phyloP scores from a whole-genome alignment of 2,888 invertebrate species.

The Orthosia cruda region DNA sequence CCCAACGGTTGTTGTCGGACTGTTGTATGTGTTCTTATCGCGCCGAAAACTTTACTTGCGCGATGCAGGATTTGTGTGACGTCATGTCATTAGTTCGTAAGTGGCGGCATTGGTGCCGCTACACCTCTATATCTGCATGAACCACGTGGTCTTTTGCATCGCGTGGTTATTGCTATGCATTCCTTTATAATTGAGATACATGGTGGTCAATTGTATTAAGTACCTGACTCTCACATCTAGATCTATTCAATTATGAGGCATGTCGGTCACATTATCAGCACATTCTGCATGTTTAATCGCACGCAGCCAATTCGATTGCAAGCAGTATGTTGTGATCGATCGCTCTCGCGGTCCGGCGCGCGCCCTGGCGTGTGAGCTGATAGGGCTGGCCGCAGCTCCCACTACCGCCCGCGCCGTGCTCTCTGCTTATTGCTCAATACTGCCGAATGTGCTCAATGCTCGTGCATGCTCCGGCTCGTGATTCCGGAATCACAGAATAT shows the following conservation, averaged over 20 bases:
- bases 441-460: not conserved
- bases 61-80: no score
- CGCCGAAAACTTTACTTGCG: no score
- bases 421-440: constrained; percentile 5
- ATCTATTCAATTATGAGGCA: not conserved
- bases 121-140: not conserved
- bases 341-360: constrained; percentile 32
- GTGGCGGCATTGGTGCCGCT: no score
- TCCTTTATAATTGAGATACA: not conserved
- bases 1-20: no score
- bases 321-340: constrained; percentile 10
- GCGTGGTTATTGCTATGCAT: no score
- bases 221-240: not conserved
- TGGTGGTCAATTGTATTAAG: not conserved
- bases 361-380: constrained; percentile 69
- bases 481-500: not conserved
- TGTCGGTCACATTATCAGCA: constrained; percentile 1
- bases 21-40: no score
- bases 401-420: constrained; percentile 49
- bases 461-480: not conserved
- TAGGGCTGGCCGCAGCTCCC: constrained; percentile 41
- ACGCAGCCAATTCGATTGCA: constrained; percentile 39
- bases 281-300: constrained; percentile 28
- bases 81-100: no score
- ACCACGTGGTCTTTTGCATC: not conserved